These are phyloP conservation scores for Temnothorax curvispinosus DNA, from an alignment of 1,140 invertebrate genomes.

Conservation along the genomic window DNA sequence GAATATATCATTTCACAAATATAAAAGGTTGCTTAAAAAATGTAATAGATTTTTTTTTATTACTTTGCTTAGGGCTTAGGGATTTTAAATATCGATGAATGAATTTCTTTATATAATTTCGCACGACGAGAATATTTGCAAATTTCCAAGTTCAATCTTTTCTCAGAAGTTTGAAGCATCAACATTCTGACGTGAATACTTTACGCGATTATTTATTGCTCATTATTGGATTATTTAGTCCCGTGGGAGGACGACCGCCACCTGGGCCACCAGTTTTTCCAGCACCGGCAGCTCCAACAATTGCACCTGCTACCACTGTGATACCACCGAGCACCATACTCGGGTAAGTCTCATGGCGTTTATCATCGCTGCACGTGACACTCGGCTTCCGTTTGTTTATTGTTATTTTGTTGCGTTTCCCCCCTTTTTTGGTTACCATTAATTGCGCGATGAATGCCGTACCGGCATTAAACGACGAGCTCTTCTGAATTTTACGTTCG, in stretches of 20 bases:
- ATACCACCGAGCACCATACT: conserved; percentile 81
- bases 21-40: not conserved
- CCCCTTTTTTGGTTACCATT: conserved; percentile 8
- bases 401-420: conserved; percentile 11
- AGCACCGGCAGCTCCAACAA: conserved; percentile 79
- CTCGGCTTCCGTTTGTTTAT: conserved; percentile 38
- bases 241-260: conserved; percentile 81
- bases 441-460: not conserved
- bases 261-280: conserved; percentile 85
- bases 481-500: not conserved
- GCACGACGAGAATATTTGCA: not conserved
- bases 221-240: conserved; percentile 75
- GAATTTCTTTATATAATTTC: not conserved
- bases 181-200: conserved; percentile 17
- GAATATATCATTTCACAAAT: not conserved
- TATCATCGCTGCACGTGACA: conserved; percentile 1
- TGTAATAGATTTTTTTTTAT: not conserved
- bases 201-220: conserved; percentile 29
- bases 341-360: conserved; percentile 74
- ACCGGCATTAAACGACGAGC: conserved; percentile 5
- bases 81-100: not conserved
- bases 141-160: not conserved
- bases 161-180: not conserved
- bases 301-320: conserved; percentile 77
- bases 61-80: not conserved